These are phyloP conservation scores for Tipula helvola DNA, from an alignment of 2,888 invertebrate species.

Conservation along the genomic window DNA sequence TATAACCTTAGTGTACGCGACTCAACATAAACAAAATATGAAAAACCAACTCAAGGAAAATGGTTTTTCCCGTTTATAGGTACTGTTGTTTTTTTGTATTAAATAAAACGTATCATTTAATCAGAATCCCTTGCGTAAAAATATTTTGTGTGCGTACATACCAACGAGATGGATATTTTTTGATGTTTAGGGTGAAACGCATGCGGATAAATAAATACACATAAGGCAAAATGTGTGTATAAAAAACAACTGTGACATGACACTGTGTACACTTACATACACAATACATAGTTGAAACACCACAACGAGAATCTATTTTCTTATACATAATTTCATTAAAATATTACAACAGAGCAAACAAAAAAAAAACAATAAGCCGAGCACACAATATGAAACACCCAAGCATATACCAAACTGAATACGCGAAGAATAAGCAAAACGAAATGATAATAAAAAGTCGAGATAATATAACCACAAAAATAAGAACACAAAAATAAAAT, in stretches of 20 bases:
- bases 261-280: background rate
- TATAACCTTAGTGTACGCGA: background rate
- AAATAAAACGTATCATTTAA: background rate
- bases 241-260: background rate
- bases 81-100: background rate
- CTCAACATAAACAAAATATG: background rate
- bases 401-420: background rate
- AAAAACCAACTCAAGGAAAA: background rate
- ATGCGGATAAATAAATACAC: background rate
- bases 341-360: background rate
- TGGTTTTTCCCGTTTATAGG: background rate
- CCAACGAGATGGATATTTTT: background rate
- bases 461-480: background rate
- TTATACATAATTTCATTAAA: background rate
- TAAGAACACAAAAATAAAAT: background rate
- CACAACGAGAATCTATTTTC: background rate
- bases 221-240: background rate
- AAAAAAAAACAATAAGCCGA: background rate
- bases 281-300: background rate
- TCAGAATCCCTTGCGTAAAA: background rate
- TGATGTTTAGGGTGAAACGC: background rate
- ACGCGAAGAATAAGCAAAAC: background rate
- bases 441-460: background rate
- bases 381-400: background rate
- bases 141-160: background rate